Evolutionary conservation across 2,797 vertebrate species (phyloP), one percentile per base, ranked within the genome.

Genomic region (Crypturellus tataupa): DNA sequence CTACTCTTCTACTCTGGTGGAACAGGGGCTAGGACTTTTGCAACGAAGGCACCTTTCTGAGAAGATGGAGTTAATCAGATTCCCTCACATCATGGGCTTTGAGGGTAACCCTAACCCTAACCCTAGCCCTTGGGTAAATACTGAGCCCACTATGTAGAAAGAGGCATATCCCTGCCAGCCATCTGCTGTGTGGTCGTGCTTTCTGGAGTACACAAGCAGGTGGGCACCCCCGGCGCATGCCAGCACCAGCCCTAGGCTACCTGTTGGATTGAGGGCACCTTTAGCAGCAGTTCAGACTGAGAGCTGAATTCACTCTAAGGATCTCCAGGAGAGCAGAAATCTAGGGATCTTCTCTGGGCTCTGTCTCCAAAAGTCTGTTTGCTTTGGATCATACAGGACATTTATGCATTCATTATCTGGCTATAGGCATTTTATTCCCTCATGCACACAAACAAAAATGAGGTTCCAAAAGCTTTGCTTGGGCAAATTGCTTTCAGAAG

Each of bases 141-240:
- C 19, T 11, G 21, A 8, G 51, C 2, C 29, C 51, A 16, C 49
- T 64, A 4, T 7, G 4, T 47, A 64, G n/a, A 37, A 19, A 20
- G 40, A 49, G 13, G 7, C 12, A 31, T n/a, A 37, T 49, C 6
- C 11, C 27, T 76, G 64, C 18, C 25, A 42, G n/a, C 35, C 31
- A 49, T 40, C 25, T 35, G 60, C 53, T 71, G 25, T 51, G 6
- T 56, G 9, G 8, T 80, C 13, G 9, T 42, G 69, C 12, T 73
- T 31, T 40, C 0, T 1, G 24, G 29, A 63, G 16, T 35, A 8
- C 0, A 1, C 35, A 69, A 44, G 6, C 39, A 8, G 37, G 53
- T 11, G 27, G 11, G 5, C 40, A 72, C 3, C 4, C 4, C n/a
- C 24, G 16, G 17, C 44, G 46, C 8, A 6, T 5, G 9, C 9